phyloP scores from a whole-genome alignment of 2,797 vertebrate genomes.

The Salarias fasciatus region DNA sequence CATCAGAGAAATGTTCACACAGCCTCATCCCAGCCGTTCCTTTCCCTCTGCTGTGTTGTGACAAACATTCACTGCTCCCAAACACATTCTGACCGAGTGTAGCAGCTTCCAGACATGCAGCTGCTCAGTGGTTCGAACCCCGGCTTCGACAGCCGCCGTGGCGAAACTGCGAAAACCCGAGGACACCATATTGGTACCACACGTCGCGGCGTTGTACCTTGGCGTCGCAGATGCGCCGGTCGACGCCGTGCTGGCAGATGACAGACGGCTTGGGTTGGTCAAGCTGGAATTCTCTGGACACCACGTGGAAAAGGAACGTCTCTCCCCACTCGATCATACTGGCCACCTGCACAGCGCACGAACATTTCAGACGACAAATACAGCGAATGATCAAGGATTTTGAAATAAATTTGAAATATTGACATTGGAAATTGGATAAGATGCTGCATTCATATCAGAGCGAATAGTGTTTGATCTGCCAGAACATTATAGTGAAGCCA shows the following conservation, averaged over 20 bases:
- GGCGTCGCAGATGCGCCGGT: slow-evolving; percentile 92
- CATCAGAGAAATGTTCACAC: no score
- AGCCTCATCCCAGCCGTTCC: no score
- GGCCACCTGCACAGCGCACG: slow-evolving; percentile 80
- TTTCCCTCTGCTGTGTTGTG: no score
- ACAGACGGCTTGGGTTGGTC: slow-evolving; percentile 94
- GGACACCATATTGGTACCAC: slow-evolving; percentile 9
- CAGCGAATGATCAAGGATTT: not conserved
- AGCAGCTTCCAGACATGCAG: slow-evolving; percentile 14
- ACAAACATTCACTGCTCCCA: slow-evolving; percentile 19
- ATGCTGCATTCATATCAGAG: no score
- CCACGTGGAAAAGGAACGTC: slow-evolving; percentile 93
- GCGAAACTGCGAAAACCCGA: slow-evolving; percentile 2
- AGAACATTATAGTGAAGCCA: no score
- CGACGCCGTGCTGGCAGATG: slow-evolving; percentile 94
- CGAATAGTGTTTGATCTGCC: no score
- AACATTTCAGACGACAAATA: no score
- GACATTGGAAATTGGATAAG: no score
- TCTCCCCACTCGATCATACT: slow-evolving; percentile 94
- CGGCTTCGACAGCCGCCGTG: slow-evolving; percentile 11
- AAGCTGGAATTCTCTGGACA: slow-evolving; percentile 94
- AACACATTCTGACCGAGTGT: slow-evolving; percentile 34
- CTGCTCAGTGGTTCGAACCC: slow-evolving; percentile 15
- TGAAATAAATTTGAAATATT: no score
- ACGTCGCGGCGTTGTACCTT: slow-evolving; percentile 83